Percentiles rank a stretch among this genome's conserved stretches.
Conservation (phyloP, 2,113 vertebrate genomes). For the Chroicocephalus ridibundus region DNA sequence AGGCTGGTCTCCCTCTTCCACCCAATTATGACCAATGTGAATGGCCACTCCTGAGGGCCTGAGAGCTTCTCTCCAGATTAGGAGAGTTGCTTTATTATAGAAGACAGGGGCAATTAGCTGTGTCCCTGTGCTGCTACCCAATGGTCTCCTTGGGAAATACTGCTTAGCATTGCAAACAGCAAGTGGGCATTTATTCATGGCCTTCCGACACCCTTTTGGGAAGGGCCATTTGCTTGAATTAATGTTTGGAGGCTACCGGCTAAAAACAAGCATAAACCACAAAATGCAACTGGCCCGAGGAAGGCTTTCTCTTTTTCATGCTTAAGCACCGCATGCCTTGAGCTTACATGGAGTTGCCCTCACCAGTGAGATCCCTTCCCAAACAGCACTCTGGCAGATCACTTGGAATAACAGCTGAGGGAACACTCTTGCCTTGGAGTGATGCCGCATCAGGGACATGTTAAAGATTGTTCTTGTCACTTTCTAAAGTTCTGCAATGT, state of each 20-base stretch:
- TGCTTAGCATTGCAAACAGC: background rate
- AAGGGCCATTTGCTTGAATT: background rate
- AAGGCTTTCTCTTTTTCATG: background rate
- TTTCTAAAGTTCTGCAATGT: background rate
- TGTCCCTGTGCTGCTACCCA: background rate
- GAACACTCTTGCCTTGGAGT: background rate
- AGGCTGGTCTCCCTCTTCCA: background rate
- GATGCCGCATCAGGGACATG: background rate
- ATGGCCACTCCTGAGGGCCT: background rate
- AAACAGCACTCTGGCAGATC: background rate
- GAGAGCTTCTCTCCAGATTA: constrained; percentile 1
- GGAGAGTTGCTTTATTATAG: background rate
- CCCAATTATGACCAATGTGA: background rate
- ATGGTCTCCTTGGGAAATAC: background rate
- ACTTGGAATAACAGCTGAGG: background rate
- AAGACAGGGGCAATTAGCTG: background rate
- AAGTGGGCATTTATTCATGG: constrained; percentile 2
- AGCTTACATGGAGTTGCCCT: background rate
- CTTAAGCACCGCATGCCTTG: background rate
- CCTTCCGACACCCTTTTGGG: background rate
- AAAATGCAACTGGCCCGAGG: background rate
- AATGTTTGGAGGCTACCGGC: background rate
- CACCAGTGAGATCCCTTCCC: background rate
- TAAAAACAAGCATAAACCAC: background rate
- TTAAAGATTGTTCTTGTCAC: background rate